A percentile compares a stretch with the other conserved stretches of the same genome.
Evolutionary conservation across 2,888 invertebrate genomes (phyloP).

Genomic region (Laothoe populi): DNA sequence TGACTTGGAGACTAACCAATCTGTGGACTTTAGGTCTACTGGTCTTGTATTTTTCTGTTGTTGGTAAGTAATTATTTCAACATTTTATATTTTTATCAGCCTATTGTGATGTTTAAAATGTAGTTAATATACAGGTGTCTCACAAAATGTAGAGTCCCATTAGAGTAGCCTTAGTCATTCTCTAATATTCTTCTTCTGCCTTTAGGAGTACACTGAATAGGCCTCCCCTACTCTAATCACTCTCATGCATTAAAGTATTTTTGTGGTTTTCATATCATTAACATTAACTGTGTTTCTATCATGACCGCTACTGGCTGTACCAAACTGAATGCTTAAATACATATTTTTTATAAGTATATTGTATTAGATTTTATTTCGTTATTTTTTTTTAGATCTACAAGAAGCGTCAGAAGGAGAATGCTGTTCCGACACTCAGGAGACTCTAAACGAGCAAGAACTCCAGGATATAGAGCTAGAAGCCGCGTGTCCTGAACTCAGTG

Average conservation of each 20-base stretch:
- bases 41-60: conserved; percentile 29
- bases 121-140: too few relatives aligned
- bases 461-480: conserved; percentile 64
- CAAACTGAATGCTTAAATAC: too few relatives aligned
- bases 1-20: conserved; percentile 28
- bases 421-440: conserved; percentile 46
- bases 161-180: too few relatives aligned
- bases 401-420: conserved; percentile 58
- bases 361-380: background rate
- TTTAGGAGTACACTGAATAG: too few relatives aligned
- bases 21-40: conserved; percentile 31
- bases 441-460: conserved; percentile 48
- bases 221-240: too few relatives aligned
- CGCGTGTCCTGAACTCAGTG: conserved; percentile 73
- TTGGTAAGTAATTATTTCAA: conserved; percentile 25
- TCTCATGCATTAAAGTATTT: too few relatives aligned
- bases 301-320: too few relatives aligned
- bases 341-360: background rate
- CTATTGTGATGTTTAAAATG: background rate
- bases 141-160: too few relatives aligned
- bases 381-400: conserved; percentile 63
- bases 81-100: background rate
- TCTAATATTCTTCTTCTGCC: too few relatives aligned
- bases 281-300: too few relatives aligned
- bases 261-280: too few relatives aligned